Base-by-base conservation (phyloP, 2,113 vertebrate species). In the Merops nubicus region DNA sequence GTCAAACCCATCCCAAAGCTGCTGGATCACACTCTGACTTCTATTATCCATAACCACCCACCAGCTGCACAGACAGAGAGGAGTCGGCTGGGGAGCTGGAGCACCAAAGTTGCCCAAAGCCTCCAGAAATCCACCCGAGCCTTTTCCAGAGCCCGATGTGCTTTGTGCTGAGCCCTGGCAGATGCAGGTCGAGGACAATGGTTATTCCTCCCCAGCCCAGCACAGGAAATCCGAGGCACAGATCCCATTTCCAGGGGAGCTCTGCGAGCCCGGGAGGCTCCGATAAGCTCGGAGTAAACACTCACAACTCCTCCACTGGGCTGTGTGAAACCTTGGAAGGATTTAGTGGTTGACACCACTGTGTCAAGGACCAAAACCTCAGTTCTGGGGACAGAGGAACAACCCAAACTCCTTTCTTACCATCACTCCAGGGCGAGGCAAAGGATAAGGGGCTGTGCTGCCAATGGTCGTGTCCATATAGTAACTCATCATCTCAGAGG, bases 401-500 rank as follows among this genome's bases (percentile, higher is more conserved):
- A 20, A 40, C 88, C 34, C 63, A 5, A n/a, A 6, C 29, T 74
- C 81, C 29, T 62, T 83, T 78, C 99, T 99, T 98, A 99, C 99
- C 99, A 97, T 96, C 75, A 96, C 64, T 48, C 97, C 97, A 87
- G 99, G 98, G 88, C 98, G 98, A 94, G 98, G 93, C 42, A 97
- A 95, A 73, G 98, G 96, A 79, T 99, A 99, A 95, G 98, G 97
- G 91, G 97, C 97, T 29, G 98, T 74, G 82, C 86, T 98, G 90
- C 97, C 97, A 14, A 98, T 97, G 94, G 98, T 79, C 53, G 98
- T 97, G 98, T 99, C 98, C 98, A 98, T 88, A 88, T 99, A 99
- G 98, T 99, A 99, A 98, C 98, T 99, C 99, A 99, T 99, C 95
- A 88, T 96, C 92, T 54, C 45, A 42, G 77, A 73, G 82, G 64